phyloP scores from a whole-genome alignment of 1,140 invertebrate species.

The Calosoma granatense region DNA sequence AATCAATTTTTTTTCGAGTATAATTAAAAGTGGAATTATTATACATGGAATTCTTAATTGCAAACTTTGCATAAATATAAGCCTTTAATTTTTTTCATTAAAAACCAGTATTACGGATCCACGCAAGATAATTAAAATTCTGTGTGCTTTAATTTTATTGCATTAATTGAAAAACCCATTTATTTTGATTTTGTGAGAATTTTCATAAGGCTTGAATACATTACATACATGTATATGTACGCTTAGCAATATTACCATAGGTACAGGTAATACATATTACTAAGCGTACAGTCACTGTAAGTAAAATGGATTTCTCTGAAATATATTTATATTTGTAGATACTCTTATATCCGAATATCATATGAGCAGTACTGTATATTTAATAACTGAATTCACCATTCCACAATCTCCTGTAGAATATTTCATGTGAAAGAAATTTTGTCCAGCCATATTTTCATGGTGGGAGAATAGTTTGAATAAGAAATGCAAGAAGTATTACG shows the following conservation, averaged over 20 bases:
- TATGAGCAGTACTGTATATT: too few species aligned
- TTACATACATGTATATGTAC: too few species aligned
- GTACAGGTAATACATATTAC: too few species aligned
- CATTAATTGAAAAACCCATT: neutral
- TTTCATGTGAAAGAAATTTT: too few species aligned
- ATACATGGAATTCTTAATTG: slow-evolving; percentile 9
- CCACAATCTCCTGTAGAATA: too few species aligned
- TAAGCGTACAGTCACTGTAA: too few species aligned
- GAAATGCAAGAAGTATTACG: slow-evolving; percentile 4
- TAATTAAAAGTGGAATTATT: slow-evolving; percentile 7
- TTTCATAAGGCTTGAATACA: too few species aligned
- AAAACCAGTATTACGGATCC: neutral
- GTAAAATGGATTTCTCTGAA: too few species aligned
- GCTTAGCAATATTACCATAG: too few species aligned
- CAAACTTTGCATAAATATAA: slow-evolving; percentile 8
- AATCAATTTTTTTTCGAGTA: slow-evolving; percentile 6
- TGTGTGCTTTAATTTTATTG: slow-evolving; percentile 3
- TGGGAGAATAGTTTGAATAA: slow-evolving; percentile 1
- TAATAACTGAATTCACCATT: too few species aligned
- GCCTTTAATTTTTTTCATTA: slow-evolving; percentile 9
- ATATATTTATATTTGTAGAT: too few species aligned
- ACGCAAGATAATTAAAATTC: slow-evolving; percentile 2
- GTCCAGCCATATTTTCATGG: slow-evolving; percentile 2
- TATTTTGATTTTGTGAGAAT: neutral
- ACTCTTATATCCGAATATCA: too few species aligned